A percentile compares a stretch with the other conserved stretches of the same genome.
These are phyloP conservation scores for Prionailurus viverrinus DNA, from an alignment of 2,113 vertebrate genomes.

Conservation along the genomic window DNA sequence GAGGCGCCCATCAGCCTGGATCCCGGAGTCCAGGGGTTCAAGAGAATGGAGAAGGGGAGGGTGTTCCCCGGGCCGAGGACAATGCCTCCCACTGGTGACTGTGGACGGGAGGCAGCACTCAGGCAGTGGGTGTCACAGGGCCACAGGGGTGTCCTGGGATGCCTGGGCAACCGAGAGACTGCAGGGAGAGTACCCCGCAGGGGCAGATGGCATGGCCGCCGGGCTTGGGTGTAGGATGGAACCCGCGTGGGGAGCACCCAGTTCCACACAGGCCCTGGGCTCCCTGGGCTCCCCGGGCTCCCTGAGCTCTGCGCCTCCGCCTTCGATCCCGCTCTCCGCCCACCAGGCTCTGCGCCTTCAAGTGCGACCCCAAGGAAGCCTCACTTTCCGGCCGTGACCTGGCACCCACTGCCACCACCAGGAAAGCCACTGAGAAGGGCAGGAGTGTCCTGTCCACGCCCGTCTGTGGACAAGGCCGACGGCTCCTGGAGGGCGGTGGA, in stretches of 20 bases:
- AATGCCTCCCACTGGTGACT: neutral
- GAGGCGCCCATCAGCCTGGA: neutral
- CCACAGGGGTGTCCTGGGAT: neutral
- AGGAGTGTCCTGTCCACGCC: accelerated
- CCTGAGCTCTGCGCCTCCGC: neutral
- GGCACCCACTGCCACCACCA: neutral
- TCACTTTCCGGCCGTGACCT: neutral
- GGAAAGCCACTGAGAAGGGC: neutral
- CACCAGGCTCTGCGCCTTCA: too few species aligned
- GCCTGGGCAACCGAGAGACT: neutral
- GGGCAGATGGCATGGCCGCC: neutral
- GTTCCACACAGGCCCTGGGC: neutral
- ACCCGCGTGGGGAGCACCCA: neutral
- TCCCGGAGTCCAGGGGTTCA: neutral
- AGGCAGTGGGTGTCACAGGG: too few species aligned
- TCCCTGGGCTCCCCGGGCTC: neutral
- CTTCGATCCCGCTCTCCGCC: neutral
- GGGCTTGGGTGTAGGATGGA: neutral
- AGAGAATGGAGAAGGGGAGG: neutral
- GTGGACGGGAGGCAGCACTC: neutral
- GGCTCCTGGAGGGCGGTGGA: accelerated
- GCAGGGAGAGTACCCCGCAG: neutral
- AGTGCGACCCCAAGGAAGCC: neutral
- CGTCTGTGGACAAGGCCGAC: accelerated
- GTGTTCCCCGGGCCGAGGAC: accelerated